Evolutionary conservation across 1,140 invertebrate genomes (phyloP).

Genomic region (Popillia japonica): DNA sequence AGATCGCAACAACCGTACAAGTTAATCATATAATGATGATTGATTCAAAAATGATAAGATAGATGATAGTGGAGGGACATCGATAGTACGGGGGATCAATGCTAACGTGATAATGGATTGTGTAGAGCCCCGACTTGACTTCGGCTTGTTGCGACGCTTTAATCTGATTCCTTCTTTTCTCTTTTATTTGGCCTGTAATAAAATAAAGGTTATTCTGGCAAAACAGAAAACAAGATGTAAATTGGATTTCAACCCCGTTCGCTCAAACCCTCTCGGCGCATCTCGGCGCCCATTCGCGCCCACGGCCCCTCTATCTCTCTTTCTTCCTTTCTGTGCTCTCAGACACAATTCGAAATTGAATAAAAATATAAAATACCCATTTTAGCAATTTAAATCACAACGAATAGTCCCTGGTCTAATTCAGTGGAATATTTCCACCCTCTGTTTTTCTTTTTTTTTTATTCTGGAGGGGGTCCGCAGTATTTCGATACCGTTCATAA

Average conservation of each 20-base stretch:
- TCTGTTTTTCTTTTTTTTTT: too few relatives aligned
- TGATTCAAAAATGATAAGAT: too few relatives aligned
- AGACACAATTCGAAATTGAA: background rate
- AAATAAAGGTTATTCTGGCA: conserved; percentile 41
- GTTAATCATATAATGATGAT: conserved; percentile 3
- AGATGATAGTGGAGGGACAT: conserved; percentile 5
- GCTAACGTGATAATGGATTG: conserved; percentile 35
- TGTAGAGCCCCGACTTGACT: conserved; percentile 31
- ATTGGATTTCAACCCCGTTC: conserved; percentile 22
- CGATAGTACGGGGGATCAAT: conserved; percentile 40
- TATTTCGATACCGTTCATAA: too few relatives aligned
- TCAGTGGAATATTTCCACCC: conserved; percentile 5
- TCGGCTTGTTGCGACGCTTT: conserved; percentile 36
- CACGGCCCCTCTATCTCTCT: background rate
- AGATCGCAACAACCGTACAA: background rate
- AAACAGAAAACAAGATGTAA: conserved; percentile 42
- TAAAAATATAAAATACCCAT: conserved; percentile 37
- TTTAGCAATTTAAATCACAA: conserved; percentile 38
- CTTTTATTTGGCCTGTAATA: conserved; percentile 41
- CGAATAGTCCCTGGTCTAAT: conserved; percentile 10
- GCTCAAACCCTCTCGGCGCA: background rate
- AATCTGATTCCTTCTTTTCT: too few relatives aligned
- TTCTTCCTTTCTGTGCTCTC: background rate
- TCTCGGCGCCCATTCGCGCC: background rate
- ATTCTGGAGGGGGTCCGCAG: too few relatives aligned